Percentiles rank a stretch among this genome's conserved stretches.
phyloP scores from a whole-genome alignment of 2,888 invertebrate species.

The Eristalis arbustorum region DNA sequence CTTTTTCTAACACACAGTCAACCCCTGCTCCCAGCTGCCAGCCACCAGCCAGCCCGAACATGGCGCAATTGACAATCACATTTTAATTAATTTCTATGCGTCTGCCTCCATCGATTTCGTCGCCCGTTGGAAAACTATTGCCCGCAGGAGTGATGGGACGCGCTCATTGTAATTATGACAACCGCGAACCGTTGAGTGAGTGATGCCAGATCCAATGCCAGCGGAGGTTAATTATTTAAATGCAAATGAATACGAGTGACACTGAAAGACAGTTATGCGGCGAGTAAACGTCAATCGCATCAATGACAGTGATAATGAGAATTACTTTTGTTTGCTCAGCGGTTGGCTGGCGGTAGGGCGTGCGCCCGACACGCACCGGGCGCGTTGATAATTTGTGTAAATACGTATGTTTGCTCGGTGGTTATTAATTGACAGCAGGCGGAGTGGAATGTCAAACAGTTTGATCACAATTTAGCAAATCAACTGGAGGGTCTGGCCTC shows the following conservation, averaged over 20 bases:
- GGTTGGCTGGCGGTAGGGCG: constrained; percentile 12
- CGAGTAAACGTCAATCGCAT: constrained; percentile 57
- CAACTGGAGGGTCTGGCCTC: constrained; percentile 20
- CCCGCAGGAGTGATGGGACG: neutral
- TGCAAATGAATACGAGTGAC: constrained; percentile 49
- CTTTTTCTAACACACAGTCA: constrained; percentile 24
- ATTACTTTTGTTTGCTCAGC: constrained; percentile 52
- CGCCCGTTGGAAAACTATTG: constrained; percentile 20
- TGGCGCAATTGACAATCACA: constrained; percentile 54
- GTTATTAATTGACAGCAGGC: constrained; percentile 45
- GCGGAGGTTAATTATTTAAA: constrained; percentile 51
- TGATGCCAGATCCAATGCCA: neutral
- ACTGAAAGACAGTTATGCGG: constrained; percentile 31
- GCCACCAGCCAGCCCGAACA: constrained; percentile 37
- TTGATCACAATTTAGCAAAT: constrained; percentile 44
- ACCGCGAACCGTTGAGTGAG: constrained; percentile 28
- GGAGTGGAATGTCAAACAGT: constrained; percentile 27
- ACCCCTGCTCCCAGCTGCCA: too few species aligned
- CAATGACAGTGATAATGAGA: constrained; percentile 43
- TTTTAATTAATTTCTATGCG: constrained; percentile 62
- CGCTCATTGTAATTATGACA: constrained; percentile 28
- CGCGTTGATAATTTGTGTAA: constrained; percentile 26
- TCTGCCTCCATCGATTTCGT: neutral
- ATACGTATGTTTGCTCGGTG: constrained; percentile 45
- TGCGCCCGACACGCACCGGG: neutral